These are phyloP conservation scores for Pteropus alecto DNA, from an alignment of 2,113 vertebrate genomes.

Conservation along the genomic window DNA sequence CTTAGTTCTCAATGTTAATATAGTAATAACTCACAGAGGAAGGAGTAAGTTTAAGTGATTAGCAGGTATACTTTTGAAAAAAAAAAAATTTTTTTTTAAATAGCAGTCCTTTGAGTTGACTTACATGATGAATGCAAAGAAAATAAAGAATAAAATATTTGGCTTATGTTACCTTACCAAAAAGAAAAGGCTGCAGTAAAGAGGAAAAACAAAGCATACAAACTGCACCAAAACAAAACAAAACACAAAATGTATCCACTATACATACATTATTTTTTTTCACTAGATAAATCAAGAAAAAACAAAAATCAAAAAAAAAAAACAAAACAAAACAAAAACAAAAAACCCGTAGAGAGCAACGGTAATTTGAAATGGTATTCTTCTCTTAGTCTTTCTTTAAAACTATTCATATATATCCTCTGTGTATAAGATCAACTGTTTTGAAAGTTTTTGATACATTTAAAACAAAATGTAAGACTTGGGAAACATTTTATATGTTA, in stretches of 20 bases:
- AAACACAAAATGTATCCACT: neutral
- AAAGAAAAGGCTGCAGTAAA: neutral
- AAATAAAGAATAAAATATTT: neutral
- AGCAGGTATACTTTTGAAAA: neutral
- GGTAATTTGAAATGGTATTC: neutral
- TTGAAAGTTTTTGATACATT: neutral
- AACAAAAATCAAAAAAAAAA: neutral
- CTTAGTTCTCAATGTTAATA: neutral
- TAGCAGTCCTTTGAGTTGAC: neutral
- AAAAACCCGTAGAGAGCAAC: neutral
- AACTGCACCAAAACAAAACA: neutral
- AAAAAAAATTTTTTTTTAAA: neutral
- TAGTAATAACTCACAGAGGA: neutral
- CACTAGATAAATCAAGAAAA: neutral
- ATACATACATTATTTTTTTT: neutral
- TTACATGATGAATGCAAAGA: neutral
- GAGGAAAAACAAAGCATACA: neutral
- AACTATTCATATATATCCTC: neutral
- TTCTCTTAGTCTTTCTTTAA: neutral
- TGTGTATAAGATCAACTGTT: neutral
- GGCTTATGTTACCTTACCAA: neutral
- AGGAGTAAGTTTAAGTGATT: neutral
- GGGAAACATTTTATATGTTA: neutral
- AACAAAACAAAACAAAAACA: no score
- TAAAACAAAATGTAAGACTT: neutral